Evolutionary conservation across 2,888 invertebrate genomes (phyloP), one percentile per base, ranked within the genome.

Genomic region (Tachystola acroxantha): DNA sequence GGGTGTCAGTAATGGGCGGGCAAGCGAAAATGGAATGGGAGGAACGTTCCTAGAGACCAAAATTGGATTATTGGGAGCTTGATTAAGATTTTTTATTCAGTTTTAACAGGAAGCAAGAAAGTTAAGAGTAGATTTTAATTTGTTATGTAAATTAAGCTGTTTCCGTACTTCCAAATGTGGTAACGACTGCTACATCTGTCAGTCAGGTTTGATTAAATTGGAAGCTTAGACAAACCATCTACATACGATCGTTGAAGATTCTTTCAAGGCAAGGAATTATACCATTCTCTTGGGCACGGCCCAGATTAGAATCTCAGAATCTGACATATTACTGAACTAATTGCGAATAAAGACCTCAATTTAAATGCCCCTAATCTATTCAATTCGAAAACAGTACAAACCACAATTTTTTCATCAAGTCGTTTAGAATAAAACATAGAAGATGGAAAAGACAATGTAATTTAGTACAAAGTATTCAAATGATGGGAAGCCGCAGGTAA

Each of bases 1-100:
- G 67, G 71, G 71, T 68, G 78, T 74, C 61, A 65, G 63, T 49
- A 50, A 55, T 60, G 58, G 62, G 64, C 67, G 67, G 73, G 62
- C 53, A 51, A 63, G 70, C 70, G 65, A 69, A 71, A 76, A 71
- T 74, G 62, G 65, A 69, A 72, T 78, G 77, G 79, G 75, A 60
- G 73, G 62, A 43, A 40, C 51, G 52, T 47, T 53, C 53, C 50
- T 59, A 57, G 57, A 50, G 38, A 47, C 50, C 46, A 45, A 40
- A 54, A 60, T 56, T 67, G 65, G 62, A 56, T 60, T 54, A 46
- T 44, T 39, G 40, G 39, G 46, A 53, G 56, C 64, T 68, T 68
- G 63, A 75, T 75, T 67, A 61, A 57, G 53, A 52, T 57, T 61
- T 59, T 62, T 60, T 47, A 37, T 34, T 24, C 51, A 44, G 33